Percentiles rank a stretch among this genome's conserved stretches.
phyloP scores from a whole-genome alignment of 2,797 vertebrate genomes.

The Leptatherina wallacei region DNA sequence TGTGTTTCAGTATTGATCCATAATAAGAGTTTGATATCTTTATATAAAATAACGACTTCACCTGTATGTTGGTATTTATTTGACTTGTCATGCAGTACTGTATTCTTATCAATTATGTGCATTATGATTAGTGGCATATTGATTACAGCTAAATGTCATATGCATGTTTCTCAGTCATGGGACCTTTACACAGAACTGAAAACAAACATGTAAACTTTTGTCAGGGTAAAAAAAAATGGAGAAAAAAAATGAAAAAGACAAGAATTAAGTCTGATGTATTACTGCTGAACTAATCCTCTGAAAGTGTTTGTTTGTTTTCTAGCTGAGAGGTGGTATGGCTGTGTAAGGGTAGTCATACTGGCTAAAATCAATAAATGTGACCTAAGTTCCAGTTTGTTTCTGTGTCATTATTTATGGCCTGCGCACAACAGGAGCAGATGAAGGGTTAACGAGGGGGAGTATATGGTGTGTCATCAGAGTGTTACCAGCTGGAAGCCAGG shows the following conservation, averaged over 20 bases:
- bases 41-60: slow-evolving; percentile 90
- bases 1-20: slow-evolving; percentile 97
- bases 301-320: slow-evolving; percentile 85
- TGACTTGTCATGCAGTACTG: slow-evolving; percentile 96
- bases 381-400: slow-evolving; percentile 67
- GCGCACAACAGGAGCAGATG: slow-evolving; percentile 12
- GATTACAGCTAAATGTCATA: slow-evolving; percentile 91
- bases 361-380: slow-evolving; percentile 93
- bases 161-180: slow-evolving; percentile 95
- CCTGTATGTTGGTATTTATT: slow-evolving; percentile 98
- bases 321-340: slow-evolving; percentile 83
- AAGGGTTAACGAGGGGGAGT: slow-evolving; percentile 68
- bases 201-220: slow-evolving; percentile 79
- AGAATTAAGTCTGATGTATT: slow-evolving; percentile 73
- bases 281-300: slow-evolving; percentile 81
- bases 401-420: slow-evolving; percentile 57
- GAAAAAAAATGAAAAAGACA: slow-evolving; percentile 36
- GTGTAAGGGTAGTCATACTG: slow-evolving; percentile 93
- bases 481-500: slow-evolving; percentile 64
- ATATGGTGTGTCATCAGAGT: slow-evolving; percentile 43
- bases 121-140: slow-evolving; percentile 94
- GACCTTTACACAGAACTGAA: slow-evolving; percentile 92
- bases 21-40: slow-evolving; percentile 94
- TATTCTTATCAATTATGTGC: slow-evolving; percentile 93
- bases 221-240: slow-evolving; percentile 46